Conservation (phyloP, 2,888 invertebrate genomes). For the Leptopilina syphax region DNA sequence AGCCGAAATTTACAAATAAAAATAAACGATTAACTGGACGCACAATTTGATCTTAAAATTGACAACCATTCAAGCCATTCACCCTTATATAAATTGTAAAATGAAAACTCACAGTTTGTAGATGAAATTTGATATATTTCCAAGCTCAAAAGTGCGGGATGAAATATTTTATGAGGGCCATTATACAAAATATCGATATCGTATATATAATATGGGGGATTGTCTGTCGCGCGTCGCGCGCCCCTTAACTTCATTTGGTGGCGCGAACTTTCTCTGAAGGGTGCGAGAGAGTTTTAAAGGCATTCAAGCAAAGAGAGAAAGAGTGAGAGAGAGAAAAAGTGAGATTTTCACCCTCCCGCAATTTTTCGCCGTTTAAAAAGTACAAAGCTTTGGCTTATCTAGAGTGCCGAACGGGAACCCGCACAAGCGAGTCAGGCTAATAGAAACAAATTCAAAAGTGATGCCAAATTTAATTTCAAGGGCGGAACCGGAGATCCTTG, state of each 20-base stretch:
- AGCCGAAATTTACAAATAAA: no score
- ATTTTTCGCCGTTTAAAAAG: conserved; percentile 49
- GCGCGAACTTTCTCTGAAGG: conserved; percentile 27
- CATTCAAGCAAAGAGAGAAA: conserved; percentile 11
- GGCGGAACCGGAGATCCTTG: conserved; percentile 20
- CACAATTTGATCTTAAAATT: conserved; percentile 10
- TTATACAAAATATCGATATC: conserved; percentile 40
- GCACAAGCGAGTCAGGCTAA: conserved; percentile 11
- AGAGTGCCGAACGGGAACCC: conserved; percentile 36
- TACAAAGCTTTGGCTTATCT: conserved; percentile 30
- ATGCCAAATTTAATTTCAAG: conserved; percentile 30
- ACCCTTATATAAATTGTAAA: background rate
- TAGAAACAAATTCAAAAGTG: conserved; percentile 44
- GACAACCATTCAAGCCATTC: background rate
- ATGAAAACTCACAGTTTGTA: background rate
- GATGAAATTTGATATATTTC: conserved; percentile 34
- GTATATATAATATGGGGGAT: conserved; percentile 40
- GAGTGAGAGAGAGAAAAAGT: no score
- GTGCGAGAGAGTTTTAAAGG: conserved; percentile 18
- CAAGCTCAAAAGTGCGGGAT: conserved; percentile 18
- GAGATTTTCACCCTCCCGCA: conserved; percentile 44
- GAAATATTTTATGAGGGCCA: conserved; percentile 40
- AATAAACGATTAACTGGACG: no score
- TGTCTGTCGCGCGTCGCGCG: conserved; percentile 34
- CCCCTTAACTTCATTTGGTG: conserved; percentile 41